Conservation (phyloP, 2,888 invertebrate genomes). For the Folsomia candida region DNA sequence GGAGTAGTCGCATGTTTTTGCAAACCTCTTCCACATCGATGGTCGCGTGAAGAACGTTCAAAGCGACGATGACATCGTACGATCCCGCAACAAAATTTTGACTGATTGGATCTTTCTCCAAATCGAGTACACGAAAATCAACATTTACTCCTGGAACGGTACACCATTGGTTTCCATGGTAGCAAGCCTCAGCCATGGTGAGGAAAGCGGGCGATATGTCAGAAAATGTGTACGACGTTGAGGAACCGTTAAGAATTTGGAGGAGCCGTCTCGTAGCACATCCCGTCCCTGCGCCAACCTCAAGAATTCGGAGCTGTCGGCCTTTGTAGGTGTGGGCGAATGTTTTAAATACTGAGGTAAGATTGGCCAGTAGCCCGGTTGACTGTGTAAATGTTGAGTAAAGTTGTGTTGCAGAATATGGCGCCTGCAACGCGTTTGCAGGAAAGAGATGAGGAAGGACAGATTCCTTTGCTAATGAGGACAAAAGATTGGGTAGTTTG, state of each 20-base stretch:
- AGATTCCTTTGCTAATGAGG: background rate
- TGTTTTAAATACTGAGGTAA: background rate
- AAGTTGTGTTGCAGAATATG: background rate
- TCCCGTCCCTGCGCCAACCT: conserved; percentile 23
- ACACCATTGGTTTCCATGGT: background rate
- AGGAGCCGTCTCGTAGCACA: background rate
- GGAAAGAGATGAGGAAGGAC: background rate
- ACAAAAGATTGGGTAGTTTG: background rate
- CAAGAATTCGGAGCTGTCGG: background rate
- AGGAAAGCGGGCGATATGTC: conserved; percentile 23
- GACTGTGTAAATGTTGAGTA: background rate
- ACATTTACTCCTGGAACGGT: background rate
- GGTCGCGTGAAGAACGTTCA: conserved; percentile 24
- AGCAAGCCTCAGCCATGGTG: conserved; percentile 12
- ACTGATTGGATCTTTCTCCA: conserved; percentile 17
- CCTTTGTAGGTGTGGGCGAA: background rate
- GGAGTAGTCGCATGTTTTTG: conserved; percentile 7
- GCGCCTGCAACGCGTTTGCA: background rate
- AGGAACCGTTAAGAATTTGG: background rate
- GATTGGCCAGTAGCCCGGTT: background rate
- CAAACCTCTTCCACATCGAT: conserved; percentile 15
- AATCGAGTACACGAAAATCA: conserved; percentile 7
- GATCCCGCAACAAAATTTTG: conserved; percentile 21
- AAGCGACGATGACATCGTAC: conserved; percentile 20
- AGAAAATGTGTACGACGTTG: conserved; percentile 21